Percentiles rank a stretch among this genome's conserved stretches.
phyloP scores from a whole-genome alignment of 2,888 invertebrate genomes.

The Nomada flava region DNA sequence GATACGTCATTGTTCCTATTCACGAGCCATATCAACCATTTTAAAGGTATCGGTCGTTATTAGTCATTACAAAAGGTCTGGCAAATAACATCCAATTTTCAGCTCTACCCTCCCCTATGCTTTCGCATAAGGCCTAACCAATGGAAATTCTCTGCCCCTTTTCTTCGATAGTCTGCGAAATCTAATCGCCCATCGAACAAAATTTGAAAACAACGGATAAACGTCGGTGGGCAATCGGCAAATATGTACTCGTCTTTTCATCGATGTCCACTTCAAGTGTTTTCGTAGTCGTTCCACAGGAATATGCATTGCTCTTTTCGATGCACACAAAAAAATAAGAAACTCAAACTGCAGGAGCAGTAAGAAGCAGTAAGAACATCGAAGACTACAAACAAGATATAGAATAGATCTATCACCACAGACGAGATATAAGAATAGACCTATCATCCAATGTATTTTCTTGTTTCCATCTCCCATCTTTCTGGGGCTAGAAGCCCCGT shows the following conservation, averaged over 20 bases:
- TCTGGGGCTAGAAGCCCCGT: no score
- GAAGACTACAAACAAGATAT: neutral
- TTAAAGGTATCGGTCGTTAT: constrained; percentile 22
- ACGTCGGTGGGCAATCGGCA: neutral
- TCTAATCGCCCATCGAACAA: neutral
- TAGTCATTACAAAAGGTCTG: neutral
- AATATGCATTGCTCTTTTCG: neutral
- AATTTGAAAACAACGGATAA: neutral
- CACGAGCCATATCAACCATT: constrained; percentile 30
- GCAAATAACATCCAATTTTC: constrained; percentile 35
- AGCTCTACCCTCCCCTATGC: constrained; percentile 13
- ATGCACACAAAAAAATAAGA: neutral
- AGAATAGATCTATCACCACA: no score
- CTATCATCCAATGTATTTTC: no score
- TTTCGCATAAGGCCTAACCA: neutral
- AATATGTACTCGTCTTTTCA: neutral
- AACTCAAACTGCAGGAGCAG: neutral
- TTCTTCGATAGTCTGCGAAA: neutral
- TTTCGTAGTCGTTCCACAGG: neutral
- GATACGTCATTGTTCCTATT: constrained; percentile 40
- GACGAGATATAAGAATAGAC: no score
- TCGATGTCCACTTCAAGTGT: neutral
- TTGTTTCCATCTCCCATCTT: no score
- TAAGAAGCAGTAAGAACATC: constrained; percentile 4
- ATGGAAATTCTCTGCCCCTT: constrained; percentile 7